These are phyloP conservation scores for Cyclophora punctaria DNA, from an alignment of 2,888 invertebrate genomes.

Conservation along the genomic window DNA sequence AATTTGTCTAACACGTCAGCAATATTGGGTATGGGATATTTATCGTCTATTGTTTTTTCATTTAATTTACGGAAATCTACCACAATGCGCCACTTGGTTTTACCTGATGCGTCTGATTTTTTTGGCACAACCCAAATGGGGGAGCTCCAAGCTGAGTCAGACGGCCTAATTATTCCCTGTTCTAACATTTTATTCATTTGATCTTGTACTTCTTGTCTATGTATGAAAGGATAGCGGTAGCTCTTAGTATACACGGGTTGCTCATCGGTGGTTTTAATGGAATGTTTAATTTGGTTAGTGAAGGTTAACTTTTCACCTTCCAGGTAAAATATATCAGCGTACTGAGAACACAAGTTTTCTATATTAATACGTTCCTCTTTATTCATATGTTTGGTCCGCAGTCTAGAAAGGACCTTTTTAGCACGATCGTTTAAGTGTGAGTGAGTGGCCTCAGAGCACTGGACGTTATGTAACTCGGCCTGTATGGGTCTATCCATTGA, in stretches of 20 bases:
- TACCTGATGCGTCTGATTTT: too few relatives aligned
- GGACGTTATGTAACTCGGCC: conserved; percentile 16
- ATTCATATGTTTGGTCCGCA: conserved; percentile 27
- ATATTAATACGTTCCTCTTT: conserved; percentile 23
- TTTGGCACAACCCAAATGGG: too few relatives aligned
- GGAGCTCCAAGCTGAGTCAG: too few relatives aligned
- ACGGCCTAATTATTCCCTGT: neutral
- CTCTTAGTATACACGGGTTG: conserved; percentile 8
- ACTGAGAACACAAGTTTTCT: conserved; percentile 11
- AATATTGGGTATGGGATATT: neutral
- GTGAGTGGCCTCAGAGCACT: conserved; percentile 10
- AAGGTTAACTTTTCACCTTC: conserved; percentile 6
- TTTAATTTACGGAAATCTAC: neutral
- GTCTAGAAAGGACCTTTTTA: conserved; percentile 15
- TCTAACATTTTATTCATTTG: conserved; percentile 10
- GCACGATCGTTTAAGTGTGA: conserved; percentile 6
- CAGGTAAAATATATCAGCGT: conserved; percentile 17
- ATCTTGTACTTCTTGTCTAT: conserved; percentile 9
- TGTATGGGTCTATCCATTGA: conserved; percentile 15
- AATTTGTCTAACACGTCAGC: neutral
- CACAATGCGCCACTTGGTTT: too few relatives aligned
- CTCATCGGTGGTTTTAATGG: conserved; percentile 6
- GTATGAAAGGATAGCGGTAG: conserved; percentile 8
- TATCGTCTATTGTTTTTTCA: neutral
- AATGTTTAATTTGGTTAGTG: conserved; percentile 5